Percentiles rank a stretch among this genome's conserved stretches.
Evolutionary conservation across 1,140 invertebrate genomes (phyloP).

Genomic region (Tetramorium parvispinum): DNA sequence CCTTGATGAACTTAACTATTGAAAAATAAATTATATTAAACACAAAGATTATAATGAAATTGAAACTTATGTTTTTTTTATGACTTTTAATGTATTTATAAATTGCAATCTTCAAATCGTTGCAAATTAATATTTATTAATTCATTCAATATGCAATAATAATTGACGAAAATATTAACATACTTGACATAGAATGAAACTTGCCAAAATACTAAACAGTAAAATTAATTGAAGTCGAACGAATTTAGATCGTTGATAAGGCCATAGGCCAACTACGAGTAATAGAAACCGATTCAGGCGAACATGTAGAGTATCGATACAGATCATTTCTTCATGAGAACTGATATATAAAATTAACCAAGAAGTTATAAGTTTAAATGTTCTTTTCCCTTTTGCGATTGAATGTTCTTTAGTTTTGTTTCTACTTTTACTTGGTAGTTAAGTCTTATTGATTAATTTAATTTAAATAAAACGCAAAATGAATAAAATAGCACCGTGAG

Average conservation of each 20-base stretch:
- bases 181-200: conserved; percentile 14
- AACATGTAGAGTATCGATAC: not conserved
- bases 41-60: not conserved
- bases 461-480: not conserved
- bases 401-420: not conserved
- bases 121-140: not conserved
- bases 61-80: not conserved
- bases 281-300: not conserved
- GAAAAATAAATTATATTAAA: not conserved
- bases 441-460: not conserved
- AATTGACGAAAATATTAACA: too few species aligned
- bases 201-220: not conserved
- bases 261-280: conserved; percentile 2
- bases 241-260: not conserved
- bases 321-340: not conserved
- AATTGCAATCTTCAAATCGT: not conserved
- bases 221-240: not conserved
- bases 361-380: not conserved
- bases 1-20: not conserved
- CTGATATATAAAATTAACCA: too few species aligned
- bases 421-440: not conserved
- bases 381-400: not conserved
- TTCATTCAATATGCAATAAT: not conserved
- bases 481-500: not conserved
- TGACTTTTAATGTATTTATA: not conserved